Evolutionary conservation across 2,797 vertebrate genomes (phyloP), one percentile per base, ranked within the genome.

Genomic region (Rhinophrynus dorsalis): DNA sequence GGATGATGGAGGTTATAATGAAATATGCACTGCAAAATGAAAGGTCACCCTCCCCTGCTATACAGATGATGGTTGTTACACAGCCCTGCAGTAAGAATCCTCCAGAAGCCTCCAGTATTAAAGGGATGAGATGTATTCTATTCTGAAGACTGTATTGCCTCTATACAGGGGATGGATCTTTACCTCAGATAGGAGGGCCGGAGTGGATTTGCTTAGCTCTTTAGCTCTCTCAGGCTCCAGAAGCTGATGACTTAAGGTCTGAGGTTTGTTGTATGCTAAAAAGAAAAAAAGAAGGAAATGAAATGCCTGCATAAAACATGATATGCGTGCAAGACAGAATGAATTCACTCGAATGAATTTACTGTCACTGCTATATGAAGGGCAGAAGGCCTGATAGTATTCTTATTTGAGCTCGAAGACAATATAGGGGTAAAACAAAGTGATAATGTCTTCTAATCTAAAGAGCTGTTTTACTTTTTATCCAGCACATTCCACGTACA

Each of bases 121-220:
- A 44, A 44, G 40, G 40, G 40, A 44, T 20, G 40, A 18, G 40
- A 44, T 20, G 17, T 11, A 20, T 17, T 44, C 15, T 44, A 44
- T 6, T 20, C 15, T 8, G 37, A n/a, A 15, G 12, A n/a, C n/a
- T n/a, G 10, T 15, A 44, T 5, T 20, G 17, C 40, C 17, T 18
- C 17, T n/a, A 44, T 9, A 7, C 17, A 44, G 2, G 15, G 40
- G 11, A 20, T 18, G 10, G 7, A n/a, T n/a, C n/a, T n/a, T 66
- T 82, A 88, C 86, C 83, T 88, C 86, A 63, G 86, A 85, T 8
- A 85, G 58, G 37, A 88, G 75, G 42, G 84, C 50, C 38, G 85
- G 85, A 51, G 81, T 83, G 30, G 85, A 88, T 83, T 68, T 84
- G 76, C 84, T 87, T 71, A 86, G 74, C 1, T 88, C 83, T 77